Base-by-base conservation (phyloP, 2,888 invertebrate species). In the Argynnis bischoffii region DNA sequence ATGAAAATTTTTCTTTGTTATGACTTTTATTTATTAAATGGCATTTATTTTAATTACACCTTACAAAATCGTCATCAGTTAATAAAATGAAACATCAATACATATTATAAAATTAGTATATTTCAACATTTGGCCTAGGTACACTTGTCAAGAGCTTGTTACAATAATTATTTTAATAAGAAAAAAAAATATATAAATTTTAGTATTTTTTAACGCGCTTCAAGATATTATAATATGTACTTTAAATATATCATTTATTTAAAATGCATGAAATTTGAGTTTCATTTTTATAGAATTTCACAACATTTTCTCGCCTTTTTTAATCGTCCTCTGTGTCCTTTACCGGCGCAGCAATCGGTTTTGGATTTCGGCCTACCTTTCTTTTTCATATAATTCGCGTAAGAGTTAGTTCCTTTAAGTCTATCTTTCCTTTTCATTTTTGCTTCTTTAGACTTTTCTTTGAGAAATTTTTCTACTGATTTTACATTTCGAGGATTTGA, bases 321-420 rank as follows among this genome's bases (percentile, higher is more conserved):
- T 48, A 88, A 55, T 50, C 90, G 78, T 11, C 90, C 90, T 73
- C 90, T 80, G 64, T 90, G 90, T 0, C 90, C 91, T 66, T 81
- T 85, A 41, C 90, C 89, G 3, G 83, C 81, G 71, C 91, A 90
- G 73, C 91, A 90, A 2, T 80, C 79, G 0, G 64, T 70, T 2
- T 69, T 64, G 2, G 76, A 67, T 57, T 78, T 78, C 11, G 60
- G 64, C 6, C 64, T 72, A 3, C 89, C 88, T 70, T 81, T 78
- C 67, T 61, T 80, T 69, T 82, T 83, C 2, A 74, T 71, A 71
- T 88, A 88, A 14, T 78, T 77, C 6, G 77, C 69, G 69, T 85
- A 87, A 6, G 68, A 79, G 18, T 86, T 78, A 21, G 78, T 84
- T 56, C 89, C 89, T 0, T 70, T 74, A 11, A 84, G 57, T 72